These are phyloP conservation scores for Archips crataeganus DNA, from an alignment of 2,888 invertebrate species.

Conservation along the genomic window DNA sequence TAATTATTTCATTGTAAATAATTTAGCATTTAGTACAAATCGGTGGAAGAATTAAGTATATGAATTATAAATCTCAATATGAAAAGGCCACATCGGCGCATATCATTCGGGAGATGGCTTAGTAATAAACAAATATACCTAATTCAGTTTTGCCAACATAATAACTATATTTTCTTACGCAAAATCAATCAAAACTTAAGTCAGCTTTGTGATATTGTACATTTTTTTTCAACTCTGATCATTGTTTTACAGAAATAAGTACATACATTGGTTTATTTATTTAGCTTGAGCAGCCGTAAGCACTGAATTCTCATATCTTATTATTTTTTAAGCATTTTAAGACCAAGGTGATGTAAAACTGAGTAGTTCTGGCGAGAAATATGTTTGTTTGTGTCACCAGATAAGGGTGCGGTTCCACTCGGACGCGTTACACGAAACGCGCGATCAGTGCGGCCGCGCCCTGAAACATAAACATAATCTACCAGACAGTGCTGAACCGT, in stretches of 20 bases:
- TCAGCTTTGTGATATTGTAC: slow-evolving; percentile 35
- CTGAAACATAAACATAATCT: slow-evolving; percentile 33
- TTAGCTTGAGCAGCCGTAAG: slow-evolving; percentile 16
- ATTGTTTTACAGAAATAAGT: slow-evolving; percentile 37
- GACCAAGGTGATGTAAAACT: slow-evolving; percentile 34
- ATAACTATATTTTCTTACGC: slow-evolving; percentile 38
- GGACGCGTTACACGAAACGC: background rate
- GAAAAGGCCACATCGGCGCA: slow-evolving; percentile 46
- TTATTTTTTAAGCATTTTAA: slow-evolving; percentile 34
- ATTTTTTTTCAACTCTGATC: slow-evolving; percentile 23
- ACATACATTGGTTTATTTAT: slow-evolving; percentile 35
- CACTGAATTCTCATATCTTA: slow-evolving; percentile 25
- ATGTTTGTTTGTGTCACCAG: slow-evolving; percentile 24
- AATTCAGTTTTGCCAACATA: slow-evolving; percentile 39
- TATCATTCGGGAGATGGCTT: slow-evolving; percentile 43
- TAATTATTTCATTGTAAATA: slow-evolving; percentile 76
- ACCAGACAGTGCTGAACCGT: slow-evolving; percentile 30
- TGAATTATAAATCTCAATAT: slow-evolving; percentile 56
- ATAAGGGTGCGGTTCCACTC: slow-evolving; percentile 24
- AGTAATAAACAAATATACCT: slow-evolving; percentile 40
- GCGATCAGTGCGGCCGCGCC: slow-evolving; percentile 14
- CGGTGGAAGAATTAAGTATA: slow-evolving; percentile 70
- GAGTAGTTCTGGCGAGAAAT: slow-evolving; percentile 25
- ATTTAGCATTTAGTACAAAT: slow-evolving; percentile 81
- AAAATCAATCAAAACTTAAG: slow-evolving; percentile 23